phyloP scores from a whole-genome alignment of 64 coral and sea anemone species.

The Orbicella faveolata region DNA sequence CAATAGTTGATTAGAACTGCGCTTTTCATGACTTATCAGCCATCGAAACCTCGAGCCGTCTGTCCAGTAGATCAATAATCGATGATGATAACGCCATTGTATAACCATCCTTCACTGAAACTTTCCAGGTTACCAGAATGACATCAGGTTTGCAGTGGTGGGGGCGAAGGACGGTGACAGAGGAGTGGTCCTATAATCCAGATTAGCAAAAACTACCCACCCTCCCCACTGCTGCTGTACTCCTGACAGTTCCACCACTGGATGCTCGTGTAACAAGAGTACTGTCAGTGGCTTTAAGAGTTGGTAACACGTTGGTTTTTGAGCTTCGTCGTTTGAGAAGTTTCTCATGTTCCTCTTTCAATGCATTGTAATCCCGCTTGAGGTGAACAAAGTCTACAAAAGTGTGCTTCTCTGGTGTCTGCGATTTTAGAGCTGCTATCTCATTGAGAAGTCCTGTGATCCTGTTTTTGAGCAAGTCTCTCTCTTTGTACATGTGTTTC shows the following conservation, averaged over 20 bases:
- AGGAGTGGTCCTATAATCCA: not conserved
- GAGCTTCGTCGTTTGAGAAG: slow-evolving; percentile 64
- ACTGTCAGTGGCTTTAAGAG: slow-evolving; percentile 59
- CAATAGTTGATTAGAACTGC: too few species aligned
- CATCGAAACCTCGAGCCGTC: too few species aligned
- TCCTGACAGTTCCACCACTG: slow-evolving; percentile 32
- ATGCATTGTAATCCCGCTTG: slow-evolving; percentile 62
- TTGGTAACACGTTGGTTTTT: slow-evolving; percentile 64
- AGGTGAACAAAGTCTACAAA: slow-evolving; percentile 86
- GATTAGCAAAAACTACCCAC: slow-evolving; percentile 4
- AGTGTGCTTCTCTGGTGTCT: slow-evolving; percentile 46
- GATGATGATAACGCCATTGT: too few species aligned
- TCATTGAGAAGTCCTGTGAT: slow-evolving; percentile 71
- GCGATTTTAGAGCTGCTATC: slow-evolving; percentile 53
- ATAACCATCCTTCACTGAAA: too few species aligned
- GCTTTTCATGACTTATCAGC: too few species aligned
- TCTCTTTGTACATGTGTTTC: slow-evolving; percentile 83
- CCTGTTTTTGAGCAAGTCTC: slow-evolving; percentile 86
- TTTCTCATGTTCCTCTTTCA: slow-evolving; percentile 73
- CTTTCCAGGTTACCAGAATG: not conserved
- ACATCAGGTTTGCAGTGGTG: not conserved
- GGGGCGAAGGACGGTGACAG: not conserved
- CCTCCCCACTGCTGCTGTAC: not conserved
- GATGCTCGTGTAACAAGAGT: slow-evolving; percentile 38
- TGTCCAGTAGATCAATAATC: too few species aligned